These are phyloP conservation scores for Smittia aterrima DNA, from an alignment of 2,888 invertebrate species.

Conservation along the genomic window DNA sequence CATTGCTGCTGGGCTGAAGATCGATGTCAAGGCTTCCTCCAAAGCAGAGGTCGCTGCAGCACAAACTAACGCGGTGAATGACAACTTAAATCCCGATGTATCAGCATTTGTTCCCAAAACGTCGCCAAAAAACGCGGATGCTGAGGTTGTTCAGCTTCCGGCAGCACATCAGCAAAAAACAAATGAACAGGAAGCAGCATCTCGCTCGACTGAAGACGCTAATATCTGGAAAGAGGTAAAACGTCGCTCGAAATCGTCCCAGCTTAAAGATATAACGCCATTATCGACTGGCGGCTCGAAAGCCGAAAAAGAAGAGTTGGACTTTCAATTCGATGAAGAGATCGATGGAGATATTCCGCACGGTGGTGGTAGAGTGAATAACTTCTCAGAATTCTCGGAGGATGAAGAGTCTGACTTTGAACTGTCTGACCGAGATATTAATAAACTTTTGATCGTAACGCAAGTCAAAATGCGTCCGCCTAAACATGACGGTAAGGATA, in stretches of 20 bases:
- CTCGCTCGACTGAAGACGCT: constrained; percentile 46
- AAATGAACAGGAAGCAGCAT: constrained; percentile 45
- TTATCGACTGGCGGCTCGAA: constrained; percentile 20
- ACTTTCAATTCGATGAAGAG: constrained; percentile 92
- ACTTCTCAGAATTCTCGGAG: constrained; percentile 71
- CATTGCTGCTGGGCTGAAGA: constrained; percentile 9
- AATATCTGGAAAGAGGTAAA: constrained; percentile 60
- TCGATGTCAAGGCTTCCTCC: constrained; percentile 42
- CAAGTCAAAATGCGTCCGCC: constrained; percentile 63
- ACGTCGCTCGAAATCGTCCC: constrained; percentile 58
- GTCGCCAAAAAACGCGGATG: constrained; percentile 35
- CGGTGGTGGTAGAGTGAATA: constrained; percentile 72
- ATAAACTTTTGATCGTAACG: constrained; percentile 91
- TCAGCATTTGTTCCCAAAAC: constrained; percentile 76
- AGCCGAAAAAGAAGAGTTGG: constrained; percentile 72
- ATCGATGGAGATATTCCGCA: constrained; percentile 75
- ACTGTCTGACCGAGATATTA: constrained; percentile 88
- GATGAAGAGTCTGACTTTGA: constrained; percentile 85
- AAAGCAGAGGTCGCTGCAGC: constrained; percentile 44
- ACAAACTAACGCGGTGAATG: constrained; percentile 49
- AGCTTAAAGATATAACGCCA: constrained; percentile 55
- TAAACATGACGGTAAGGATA: constrained; percentile 71
- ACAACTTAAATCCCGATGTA: constrained; percentile 78
- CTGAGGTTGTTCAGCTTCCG: constrained; percentile 33
- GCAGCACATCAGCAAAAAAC: constrained; percentile 5